Conservation (phyloP, 2,113 vertebrate species). For the Chrysochloris asiatica region DNA sequence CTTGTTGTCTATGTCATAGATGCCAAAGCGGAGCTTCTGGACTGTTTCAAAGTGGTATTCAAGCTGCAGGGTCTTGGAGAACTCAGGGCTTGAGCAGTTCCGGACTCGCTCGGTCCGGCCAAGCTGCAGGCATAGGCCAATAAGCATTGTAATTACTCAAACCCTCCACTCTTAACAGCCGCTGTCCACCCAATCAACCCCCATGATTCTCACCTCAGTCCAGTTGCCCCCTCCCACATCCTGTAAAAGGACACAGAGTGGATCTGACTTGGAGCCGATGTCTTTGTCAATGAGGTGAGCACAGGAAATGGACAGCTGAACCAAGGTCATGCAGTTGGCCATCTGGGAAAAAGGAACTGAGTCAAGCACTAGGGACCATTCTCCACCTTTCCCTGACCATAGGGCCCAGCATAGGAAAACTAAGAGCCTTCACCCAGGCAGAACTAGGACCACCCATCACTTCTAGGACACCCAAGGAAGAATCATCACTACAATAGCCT, state of each 20-base stretch:
- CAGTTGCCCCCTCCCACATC: conserved; percentile 87
- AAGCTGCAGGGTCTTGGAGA: conserved; percentile 90
- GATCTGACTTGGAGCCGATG: conserved; percentile 93
- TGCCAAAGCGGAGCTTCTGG: conserved; percentile 90
- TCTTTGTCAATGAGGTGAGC: conserved; percentile 92
- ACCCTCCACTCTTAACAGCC: background rate
- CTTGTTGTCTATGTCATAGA: conserved; percentile 95
- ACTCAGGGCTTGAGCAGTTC: conserved; percentile 91
- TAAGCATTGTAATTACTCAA: background rate
- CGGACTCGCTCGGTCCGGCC: conserved; percentile 89
- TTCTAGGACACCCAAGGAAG: background rate
- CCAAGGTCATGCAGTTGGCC: conserved; percentile 90
- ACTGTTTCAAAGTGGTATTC: conserved; percentile 95
- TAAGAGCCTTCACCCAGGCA: background rate
- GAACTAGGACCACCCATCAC: background rate
- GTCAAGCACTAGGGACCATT: conserved; percentile 26
- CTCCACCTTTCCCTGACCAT: background rate
- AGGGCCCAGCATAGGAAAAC: background rate
- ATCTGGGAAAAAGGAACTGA: conserved; percentile 85
- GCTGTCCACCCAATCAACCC: background rate
- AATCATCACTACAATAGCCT: background rate
- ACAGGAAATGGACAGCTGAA: conserved; percentile 92
- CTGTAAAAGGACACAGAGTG: conserved; percentile 93
- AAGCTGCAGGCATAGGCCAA: conserved; percentile 83
- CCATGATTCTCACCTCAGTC: conserved; percentile 89